Evolutionary conservation across 2,113 vertebrate species (phyloP).

Genomic region (Charadrius vociferus): DNA sequence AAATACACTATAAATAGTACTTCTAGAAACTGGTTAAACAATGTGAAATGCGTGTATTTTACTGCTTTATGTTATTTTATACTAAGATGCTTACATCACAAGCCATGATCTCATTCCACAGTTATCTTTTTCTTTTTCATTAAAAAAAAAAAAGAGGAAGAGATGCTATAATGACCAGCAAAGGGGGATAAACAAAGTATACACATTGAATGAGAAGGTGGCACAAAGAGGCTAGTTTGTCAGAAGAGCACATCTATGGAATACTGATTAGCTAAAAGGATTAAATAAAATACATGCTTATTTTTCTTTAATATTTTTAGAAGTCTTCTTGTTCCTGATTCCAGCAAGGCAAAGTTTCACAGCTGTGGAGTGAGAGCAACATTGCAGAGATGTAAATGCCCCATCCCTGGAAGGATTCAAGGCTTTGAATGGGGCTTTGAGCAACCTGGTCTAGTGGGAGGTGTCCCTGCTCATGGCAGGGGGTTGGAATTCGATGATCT

Average conservation of each 20-base stretch:
- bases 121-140: rapidly evolving
- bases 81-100: background rate
- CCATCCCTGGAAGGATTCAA: too few relatives aligned
- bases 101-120: background rate
- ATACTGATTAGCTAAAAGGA: rapidly evolving
- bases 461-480: too few relatives aligned
- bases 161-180: rapidly evolving
- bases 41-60: background rate
- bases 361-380: background rate
- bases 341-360: background rate
- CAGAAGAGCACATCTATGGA: rapidly evolving
- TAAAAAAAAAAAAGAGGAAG: background rate
- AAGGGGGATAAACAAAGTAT: background rate
- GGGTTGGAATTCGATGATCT: too few relatives aligned
- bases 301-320: background rate
- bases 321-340: background rate
- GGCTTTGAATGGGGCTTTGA: too few relatives aligned
- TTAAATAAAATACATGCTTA: rapidly evolving
- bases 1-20: background rate
- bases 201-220: background rate
- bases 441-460: too few relatives aligned
- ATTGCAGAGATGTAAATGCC: background rate
- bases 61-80: background rate
- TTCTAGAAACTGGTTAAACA: background rate
- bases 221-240: background rate